Base-by-base conservation (phyloP, 2,797 vertebrate species). In the Ctenopoma multispine region DNA sequence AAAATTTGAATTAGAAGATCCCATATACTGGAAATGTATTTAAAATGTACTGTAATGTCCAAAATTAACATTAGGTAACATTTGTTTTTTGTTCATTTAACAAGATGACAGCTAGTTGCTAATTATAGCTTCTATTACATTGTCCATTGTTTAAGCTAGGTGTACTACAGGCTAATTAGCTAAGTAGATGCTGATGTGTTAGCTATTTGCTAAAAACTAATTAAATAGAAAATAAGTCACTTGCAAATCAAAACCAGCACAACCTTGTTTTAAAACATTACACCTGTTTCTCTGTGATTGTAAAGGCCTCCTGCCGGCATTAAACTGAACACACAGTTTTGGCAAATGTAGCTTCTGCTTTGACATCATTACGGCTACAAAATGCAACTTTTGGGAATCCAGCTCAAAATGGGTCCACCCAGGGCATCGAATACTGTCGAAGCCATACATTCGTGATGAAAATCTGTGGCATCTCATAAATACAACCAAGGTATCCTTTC, bases 1-100 rank as follows among this genome's bases (percentile, higher is more conserved):
- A 57, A 4, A 12, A 7, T 27, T 69, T 70, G 50, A 47, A 60
- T 60, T 51, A 9, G 18, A 65, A 50, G 10, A 60, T 57, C 40
- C 40, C 15, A 21, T 36, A 55, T 40, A 43, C 14, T 24, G 34
- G 38, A 63, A 36, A 68, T 60, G 20, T 60, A 54, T 36, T 36
- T 36, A 36, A 48, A 58, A 57, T 51, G 0, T 47, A 13, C 12
- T 40, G 7, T 11, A 14, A 27, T 50, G 38, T 44, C 23, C 38
- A 46, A 41, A 65, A 62, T 10, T 2, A 14, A 55, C 14, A 51
- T 18, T 18, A 10, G 6, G 59, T 4, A 34, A 17, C 12, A 0
- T 68, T 58, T 44, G 1, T 1, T 58, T 47, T 31, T 50, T 9
- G 9, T 49, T 59, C 53, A 4, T 40, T 23, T 47, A 17, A 13